Conservation (phyloP, 1,140 invertebrate genomes). For the Sminthurinus signatus region DNA sequence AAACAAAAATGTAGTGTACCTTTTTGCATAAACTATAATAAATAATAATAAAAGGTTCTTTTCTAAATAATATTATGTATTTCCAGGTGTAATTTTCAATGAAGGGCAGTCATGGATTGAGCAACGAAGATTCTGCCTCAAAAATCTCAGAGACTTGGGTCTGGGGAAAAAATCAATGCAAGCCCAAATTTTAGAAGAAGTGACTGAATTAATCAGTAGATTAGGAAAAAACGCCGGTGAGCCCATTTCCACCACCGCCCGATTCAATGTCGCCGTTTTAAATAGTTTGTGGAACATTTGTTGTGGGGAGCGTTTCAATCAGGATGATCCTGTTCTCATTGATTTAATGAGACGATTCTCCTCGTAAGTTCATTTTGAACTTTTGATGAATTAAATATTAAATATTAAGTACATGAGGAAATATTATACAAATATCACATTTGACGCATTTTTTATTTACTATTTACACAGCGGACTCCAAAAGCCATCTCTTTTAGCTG, state of each 20-base stretch:
- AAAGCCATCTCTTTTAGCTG: neutral
- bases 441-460: neutral
- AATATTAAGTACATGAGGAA: neutral
- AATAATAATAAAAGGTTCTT: neutral
- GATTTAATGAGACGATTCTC: neutral
- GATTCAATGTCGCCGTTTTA: constrained; percentile 23
- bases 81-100: neutral
- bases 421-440: neutral
- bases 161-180: constrained; percentile 47
- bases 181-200: constrained; percentile 42
- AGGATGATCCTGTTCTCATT: constrained; percentile 12
- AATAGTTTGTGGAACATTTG: constrained; percentile 26
- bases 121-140: constrained; percentile 6
- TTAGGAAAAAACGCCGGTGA: constrained; percentile 8
- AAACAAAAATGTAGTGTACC: neutral
- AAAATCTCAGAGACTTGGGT: constrained; percentile 43
- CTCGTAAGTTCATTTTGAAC: neutral
- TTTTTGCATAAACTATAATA: neutral
- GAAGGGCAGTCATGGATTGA: neutral
- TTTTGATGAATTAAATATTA: neutral
- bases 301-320: constrained; percentile 5
- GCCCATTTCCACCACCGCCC: constrained; percentile 2
- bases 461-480: neutral
- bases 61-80: neutral
- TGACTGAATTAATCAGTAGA: constrained; percentile 20